Evolutionary conservation across 2,888 invertebrate species (phyloP), one percentile per base, ranked within the genome.

Genomic region (Acrobasis repandana): DNA sequence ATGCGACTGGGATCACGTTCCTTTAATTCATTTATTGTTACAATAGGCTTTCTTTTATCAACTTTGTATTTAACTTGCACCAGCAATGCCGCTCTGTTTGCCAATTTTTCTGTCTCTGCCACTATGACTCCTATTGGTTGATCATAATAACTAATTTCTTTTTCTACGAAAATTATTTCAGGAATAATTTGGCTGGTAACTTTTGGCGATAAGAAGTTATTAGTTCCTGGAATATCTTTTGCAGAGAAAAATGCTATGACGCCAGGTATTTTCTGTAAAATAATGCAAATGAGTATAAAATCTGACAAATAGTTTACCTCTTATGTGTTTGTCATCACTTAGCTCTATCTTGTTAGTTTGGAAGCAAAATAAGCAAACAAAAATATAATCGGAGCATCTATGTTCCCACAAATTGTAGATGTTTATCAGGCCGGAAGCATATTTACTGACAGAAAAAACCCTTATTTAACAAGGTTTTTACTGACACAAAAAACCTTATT

Each of bases 61-160:
- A 87, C 82, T 20, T 81, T 83, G 65, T 95, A 95, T 38, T 84
- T 88, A 0, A 95, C 86, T 74, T 93, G 88, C 0, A 95, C 94
- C 51, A 93, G 79, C 20, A 91, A 81, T 1, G 93, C 93, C 0
- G 95, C 95, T 68, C 88, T 80, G 49, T 93, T 88, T 0, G 95
- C 95, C 3, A 93, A 67, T 28, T 82, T 82, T 57, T 93, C 90
- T 3, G 90, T 91, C 66, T 91, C 93, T 33, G 96, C 96, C 0
- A 95, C 93, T 18, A 96, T 93, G 0, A 96, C 80, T 0, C 95
- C 96, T 14, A 96, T 81, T 0, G 95, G 93, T 77, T 96, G 96
- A 34, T 95, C 94, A 61, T 94, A 94, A 76, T 93, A 95, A 57
- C 88, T 79, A 0, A 96, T 90, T 28, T 83, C 79, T 15, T 92